Conservation (phyloP, 2,888 invertebrate species). For the Leptinotarsa peninsularis region DNA sequence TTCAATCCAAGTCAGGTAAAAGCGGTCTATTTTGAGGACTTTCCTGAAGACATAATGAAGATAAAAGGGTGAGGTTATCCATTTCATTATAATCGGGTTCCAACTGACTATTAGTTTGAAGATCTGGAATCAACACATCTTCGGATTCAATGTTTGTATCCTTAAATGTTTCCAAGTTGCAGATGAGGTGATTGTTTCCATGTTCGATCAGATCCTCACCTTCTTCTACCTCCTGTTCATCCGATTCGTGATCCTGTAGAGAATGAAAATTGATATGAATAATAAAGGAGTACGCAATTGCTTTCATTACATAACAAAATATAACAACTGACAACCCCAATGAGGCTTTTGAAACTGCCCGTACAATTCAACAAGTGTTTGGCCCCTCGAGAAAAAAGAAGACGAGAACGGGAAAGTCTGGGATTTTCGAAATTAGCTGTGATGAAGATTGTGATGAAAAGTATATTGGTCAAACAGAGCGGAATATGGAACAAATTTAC, state of each 20-base stretch:
- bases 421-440: too few species aligned
- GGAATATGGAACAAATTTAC: too few species aligned
- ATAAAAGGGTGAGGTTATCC: conserved; percentile 64
- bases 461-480: too few species aligned
- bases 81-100: conserved; percentile 65
- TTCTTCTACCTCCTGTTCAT: conserved; percentile 67
- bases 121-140: conserved; percentile 49
- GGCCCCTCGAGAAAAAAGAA: too few species aligned
- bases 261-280: conserved; percentile 3
- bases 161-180: conserved; percentile 30
- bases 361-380: too few species aligned
- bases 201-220: conserved; percentile 61
- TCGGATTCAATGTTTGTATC: conserved; percentile 19
- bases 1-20: conserved; percentile 50
- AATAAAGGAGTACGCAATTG: too few species aligned
- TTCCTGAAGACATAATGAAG: conserved; percentile 61
- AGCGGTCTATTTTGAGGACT: conserved; percentile 43
- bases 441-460: too few species aligned
- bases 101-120: conserved; percentile 38
- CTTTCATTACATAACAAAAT: too few species aligned
- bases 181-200: conserved; percentile 40
- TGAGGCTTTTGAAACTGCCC: too few species aligned
- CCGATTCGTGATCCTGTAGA: conserved; percentile 69
- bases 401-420: too few species aligned
- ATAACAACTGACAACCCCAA: too few species aligned